Base-by-base conservation (phyloP, 2,888 invertebrate species). In the Drosophila differens region DNA sequence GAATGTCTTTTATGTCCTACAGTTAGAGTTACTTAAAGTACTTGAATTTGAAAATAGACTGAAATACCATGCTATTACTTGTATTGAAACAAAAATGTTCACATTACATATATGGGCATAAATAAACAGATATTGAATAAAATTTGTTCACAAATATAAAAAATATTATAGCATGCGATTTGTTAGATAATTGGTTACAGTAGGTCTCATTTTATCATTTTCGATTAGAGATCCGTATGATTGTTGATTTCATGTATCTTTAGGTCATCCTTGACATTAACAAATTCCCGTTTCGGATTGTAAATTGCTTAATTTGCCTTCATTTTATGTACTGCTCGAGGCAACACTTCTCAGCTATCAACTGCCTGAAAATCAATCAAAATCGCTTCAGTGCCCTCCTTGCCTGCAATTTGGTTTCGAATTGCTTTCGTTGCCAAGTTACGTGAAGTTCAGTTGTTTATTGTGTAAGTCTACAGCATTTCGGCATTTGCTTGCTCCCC, bases 241-340 rank as follows among this genome's bases (percentile, higher is more conserved):
- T 54, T 37, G 44, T 53, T 51, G 32, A 30, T 41, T 33, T 33
- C 12, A 32, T 63, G 12, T 25, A 47, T 25, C n/a, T 62, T 33
- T 37, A 33, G 32, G 37, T 41, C 60, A 67, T 66, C 61, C 54
- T 35, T 68, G 61, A 35, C 62, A 54, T 70, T 59, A 52, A 62
- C 39, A 54, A 19, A 51, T 52, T 35, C 4, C 30, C 14, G 14
- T 37, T 12, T 44, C 47, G 37, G 41, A 35, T 35, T 54, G 70
- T 60, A 49, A 72, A 72, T 72, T 70, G 51, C 63, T 66, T 72
- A 79, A 83, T 83, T 84, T 71, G 67, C 70, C 80, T 83, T 77
- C 77, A 85, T 67, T 74, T 74, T 76, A 81, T 74, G 76, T 72
- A 74, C 44, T 44, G 61, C 55, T 61, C 55, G 47, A 37, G 33